Evolutionary conservation across 92 coral and sea anemone species (phyloP).

Genomic region (Palythoa heliodiscus): DNA sequence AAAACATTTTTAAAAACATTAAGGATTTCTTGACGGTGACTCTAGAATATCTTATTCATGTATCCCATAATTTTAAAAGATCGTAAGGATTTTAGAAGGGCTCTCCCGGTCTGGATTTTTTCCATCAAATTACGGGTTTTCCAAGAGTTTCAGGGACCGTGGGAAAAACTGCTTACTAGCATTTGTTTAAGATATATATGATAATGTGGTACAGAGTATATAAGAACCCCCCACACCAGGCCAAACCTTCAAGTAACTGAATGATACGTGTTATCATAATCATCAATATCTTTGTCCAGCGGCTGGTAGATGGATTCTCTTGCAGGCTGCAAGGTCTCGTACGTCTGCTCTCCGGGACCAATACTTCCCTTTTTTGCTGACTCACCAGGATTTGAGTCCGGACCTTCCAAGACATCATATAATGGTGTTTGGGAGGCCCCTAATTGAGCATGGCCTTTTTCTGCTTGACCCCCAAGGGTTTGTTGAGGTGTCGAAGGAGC

Average conservation of each 20-base stretch:
- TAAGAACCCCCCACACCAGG: too few species aligned
- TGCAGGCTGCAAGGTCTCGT: constrained; percentile 27
- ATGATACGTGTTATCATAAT: constrained; percentile 24
- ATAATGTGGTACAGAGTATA: too few species aligned
- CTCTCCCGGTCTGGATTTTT: too few species aligned
- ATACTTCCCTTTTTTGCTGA: not conserved
- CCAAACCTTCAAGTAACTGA: not conserved
- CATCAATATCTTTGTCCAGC: constrained; percentile 29
- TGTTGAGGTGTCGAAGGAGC: not conserved
- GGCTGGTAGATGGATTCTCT: constrained; percentile 42
- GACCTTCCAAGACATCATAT: constrained; percentile 37
- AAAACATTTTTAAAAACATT: too few species aligned
- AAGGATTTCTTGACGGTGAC: too few species aligned
- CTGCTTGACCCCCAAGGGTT: not conserved
- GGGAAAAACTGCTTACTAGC: too few species aligned
- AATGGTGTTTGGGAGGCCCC: not conserved
- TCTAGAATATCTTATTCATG: too few species aligned
- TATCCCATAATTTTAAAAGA: too few species aligned
- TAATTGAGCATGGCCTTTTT: not conserved
- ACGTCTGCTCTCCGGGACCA: constrained; percentile 14
- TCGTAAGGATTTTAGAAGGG: too few species aligned
- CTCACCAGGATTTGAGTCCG: not conserved
- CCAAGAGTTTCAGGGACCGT: too few species aligned
- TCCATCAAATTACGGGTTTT: too few species aligned
- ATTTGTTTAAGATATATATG: too few species aligned